phyloP scores from a whole-genome alignment of 2,797 vertebrate genomes.

The Nyctalus aviator region DNA sequence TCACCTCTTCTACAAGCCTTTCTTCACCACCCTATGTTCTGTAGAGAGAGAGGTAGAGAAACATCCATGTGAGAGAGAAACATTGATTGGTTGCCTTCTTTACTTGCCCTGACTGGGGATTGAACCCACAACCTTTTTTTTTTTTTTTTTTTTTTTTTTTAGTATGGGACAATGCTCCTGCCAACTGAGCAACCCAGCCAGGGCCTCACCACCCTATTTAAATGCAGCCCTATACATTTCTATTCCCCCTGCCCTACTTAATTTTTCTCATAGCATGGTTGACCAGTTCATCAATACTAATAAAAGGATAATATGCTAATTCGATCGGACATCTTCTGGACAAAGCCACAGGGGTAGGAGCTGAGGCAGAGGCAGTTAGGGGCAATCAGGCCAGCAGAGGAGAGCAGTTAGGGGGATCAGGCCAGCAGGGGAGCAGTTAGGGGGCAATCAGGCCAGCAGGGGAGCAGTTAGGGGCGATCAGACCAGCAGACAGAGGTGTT shows the following conservation, averaged over 20 bases:
- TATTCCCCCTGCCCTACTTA: not conserved
- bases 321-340: too few species aligned
- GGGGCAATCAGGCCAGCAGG: too few species aligned
- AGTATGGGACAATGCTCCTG: not conserved
- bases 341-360: too few species aligned
- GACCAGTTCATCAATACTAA: not conserved
- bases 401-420: too few species aligned
- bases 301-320: too few species aligned
- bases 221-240: not conserved
- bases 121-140: not conserved
- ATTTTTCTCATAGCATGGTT: not conserved
- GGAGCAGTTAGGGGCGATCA: too few species aligned
- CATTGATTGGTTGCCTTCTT: not conserved
- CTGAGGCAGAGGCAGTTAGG: too few species aligned
- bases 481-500: too few species aligned
- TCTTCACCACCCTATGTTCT: not conserved
- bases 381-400: too few species aligned
- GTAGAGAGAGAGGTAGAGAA: not conserved
- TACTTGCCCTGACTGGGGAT: not conserved
- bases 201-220: not conserved
- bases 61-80: not conserved
- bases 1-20: not conserved
- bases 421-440: too few species aligned
- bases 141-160: too few species aligned
- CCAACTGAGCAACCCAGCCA: not conserved